Percentiles rank a stretch among this genome's conserved stretches.
Conservation (phyloP, 2,113 vertebrate species). For the Chrysochloris asiatica region DNA sequence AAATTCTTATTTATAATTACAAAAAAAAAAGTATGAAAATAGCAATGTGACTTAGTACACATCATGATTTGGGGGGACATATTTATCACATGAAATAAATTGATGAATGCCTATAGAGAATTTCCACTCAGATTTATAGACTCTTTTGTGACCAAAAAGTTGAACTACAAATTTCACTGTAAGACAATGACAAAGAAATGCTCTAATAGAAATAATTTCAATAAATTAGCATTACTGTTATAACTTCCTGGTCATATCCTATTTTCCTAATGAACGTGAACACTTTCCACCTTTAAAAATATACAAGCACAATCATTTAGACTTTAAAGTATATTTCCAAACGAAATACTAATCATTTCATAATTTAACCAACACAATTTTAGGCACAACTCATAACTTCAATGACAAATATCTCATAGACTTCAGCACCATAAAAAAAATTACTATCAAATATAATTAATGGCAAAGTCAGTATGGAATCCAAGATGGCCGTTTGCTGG, state of each 20-base stretch:
- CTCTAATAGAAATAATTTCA: conserved; percentile 9
- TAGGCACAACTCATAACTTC: conserved; percentile 44
- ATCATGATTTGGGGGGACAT: no score
- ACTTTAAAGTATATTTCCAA: conserved; percentile 52
- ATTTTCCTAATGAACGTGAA: conserved; percentile 39
- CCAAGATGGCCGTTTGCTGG: no score
- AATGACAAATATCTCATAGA: conserved; percentile 56
- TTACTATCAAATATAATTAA: neutral
- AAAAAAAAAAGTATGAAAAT: no score
- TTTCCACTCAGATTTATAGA: no score
- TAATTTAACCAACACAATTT: conserved; percentile 1
- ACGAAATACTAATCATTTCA: conserved; percentile 63
- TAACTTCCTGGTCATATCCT: neutral
- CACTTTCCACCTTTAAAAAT: conserved; percentile 15
- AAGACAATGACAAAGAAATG: conserved; percentile 43
- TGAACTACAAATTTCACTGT: conserved; percentile 29
- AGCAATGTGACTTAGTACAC: no score
- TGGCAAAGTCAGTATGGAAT: no score
- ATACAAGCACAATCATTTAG: conserved; percentile 52
- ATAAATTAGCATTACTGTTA: conserved; percentile 17
- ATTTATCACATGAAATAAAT: no score
- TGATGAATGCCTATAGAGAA: no score
- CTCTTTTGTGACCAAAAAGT: conserved; percentile 36
- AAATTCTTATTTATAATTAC: no score
- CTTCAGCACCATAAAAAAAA: conserved; percentile 52